Conservation (phyloP, 2,113 vertebrate species). For the Apeltes quadracus region DNA sequence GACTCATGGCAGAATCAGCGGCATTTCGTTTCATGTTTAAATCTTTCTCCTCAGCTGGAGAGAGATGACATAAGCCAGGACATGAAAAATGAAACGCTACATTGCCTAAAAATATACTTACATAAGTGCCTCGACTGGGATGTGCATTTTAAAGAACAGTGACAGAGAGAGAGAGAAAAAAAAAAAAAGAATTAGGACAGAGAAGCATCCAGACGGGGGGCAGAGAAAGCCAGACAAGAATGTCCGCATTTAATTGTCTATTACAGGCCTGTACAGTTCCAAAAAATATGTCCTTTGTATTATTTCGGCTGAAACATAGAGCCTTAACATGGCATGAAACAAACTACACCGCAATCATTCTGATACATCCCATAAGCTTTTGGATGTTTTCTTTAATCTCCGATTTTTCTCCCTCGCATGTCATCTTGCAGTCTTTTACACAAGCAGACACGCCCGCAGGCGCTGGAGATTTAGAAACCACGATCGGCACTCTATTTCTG, state of each 20-base stretch:
- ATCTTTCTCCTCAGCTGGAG: slow-evolving; percentile 29
- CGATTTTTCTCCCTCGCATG: slow-evolving; percentile 38
- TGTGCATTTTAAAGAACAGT: slow-evolving; percentile 44
- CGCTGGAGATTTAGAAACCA: slow-evolving; percentile 39
- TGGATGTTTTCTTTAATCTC: slow-evolving; percentile 13
- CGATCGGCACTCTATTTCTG: slow-evolving; percentile 60
- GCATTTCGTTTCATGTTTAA: slow-evolving; percentile 27
- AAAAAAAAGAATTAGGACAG: slow-evolving; percentile 37
- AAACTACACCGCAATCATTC: slow-evolving; percentile 24
- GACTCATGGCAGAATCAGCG: slow-evolving; percentile 21
- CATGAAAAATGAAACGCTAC: slow-evolving; percentile 64
- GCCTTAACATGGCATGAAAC: slow-evolving; percentile 27
- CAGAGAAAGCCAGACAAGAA: not conserved
- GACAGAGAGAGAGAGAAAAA: slow-evolving; percentile 31
- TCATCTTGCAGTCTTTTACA: slow-evolving; percentile 32
- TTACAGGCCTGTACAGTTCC: slow-evolving; percentile 8
- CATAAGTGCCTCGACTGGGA: slow-evolving; percentile 53
- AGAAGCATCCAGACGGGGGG: slow-evolving; percentile 6
- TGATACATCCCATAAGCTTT: slow-evolving; percentile 18
- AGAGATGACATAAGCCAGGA: slow-evolving; percentile 49
- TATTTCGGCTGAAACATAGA: slow-evolving; percentile 9
- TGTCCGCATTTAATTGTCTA: slow-evolving; percentile 1
- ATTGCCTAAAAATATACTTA: slow-evolving; percentile 63
- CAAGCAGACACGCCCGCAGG: slow-evolving; percentile 36
- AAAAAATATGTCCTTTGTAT: slow-evolving; percentile 18